Evolutionary conservation across 92 coral and sea anemone species (phyloP), one percentile per base, ranked within the genome.

Genomic region (Metridium senile): DNA sequence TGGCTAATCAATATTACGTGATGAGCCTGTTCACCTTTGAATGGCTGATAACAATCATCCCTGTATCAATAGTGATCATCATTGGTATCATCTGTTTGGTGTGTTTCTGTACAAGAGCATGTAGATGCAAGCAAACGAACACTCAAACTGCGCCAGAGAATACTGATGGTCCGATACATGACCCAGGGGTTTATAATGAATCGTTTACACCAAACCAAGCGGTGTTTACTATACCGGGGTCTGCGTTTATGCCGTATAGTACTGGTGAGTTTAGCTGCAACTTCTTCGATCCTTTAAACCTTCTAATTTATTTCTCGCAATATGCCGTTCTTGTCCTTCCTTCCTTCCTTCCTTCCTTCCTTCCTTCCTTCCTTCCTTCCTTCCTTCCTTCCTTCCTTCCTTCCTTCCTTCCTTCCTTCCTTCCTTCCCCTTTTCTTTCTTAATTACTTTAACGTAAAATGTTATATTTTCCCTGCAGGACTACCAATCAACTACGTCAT

Each of bases 241-340:
- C 59, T 54, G 59, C 59, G 2, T 54, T 54, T 54, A 54, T 54
- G 59, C 59, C 59, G 59, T 54, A 54, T 54, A 54, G 4, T 54
- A 54, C 21, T 2, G 59, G 59, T 54, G 23, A 54, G 59, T 13
- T 13, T 39, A 13, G 49, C 6, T 39, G 13, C 13, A n/a, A 6
- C 13, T 39, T 6, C 49, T 39, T 39, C 8, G 8, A 39, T 39
- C 13, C 13, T 39, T 13, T 13, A 13, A 4, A 4, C n/a, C n/a
- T 39, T 39, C 13, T 4, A n/a, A n/a, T 39, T 39, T 39, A 13
- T 39, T 39, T 13, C 13, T 39, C 8, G 6, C 13, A 4, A 6
- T 13, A 39, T 39, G 6, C 6, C 49, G 13, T 39, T 13, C 49
- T 6, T n/a, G n/a, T 39, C 8, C 49, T 13, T n/a, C 49, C 13